Evolutionary conservation across 2,113 vertebrate genomes (phyloP), one percentile per base, ranked within the genome.

Genomic region (Ursus arctos): DNA sequence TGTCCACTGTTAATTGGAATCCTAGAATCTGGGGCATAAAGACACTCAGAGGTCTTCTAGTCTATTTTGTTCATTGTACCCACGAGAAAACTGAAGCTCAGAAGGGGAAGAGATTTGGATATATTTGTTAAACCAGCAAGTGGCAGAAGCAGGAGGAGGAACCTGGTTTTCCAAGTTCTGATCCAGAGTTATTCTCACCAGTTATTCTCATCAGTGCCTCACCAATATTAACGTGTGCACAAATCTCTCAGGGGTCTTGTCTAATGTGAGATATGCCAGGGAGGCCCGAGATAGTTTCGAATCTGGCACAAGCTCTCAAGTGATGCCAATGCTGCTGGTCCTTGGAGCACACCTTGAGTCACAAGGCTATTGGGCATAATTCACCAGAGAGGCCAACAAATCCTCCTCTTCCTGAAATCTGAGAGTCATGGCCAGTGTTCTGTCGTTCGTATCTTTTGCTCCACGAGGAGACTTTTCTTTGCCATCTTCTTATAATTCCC

Each of bases 381-480:
- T 57, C 93, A n/a, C 21, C 19, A 65, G 8, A 96, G 31, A 94
- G 87, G 51, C 28, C 22, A 82, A 91, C 14, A 69, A 67, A 69
- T 10, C n/a, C 4, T 55, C 33, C 92, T 94, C 88, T 59, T 49
- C 83, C 93, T 61, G 3, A 77, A 79, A 8, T 57, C 3, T 72
- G 49, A 26, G n/a, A 22, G 43, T 72, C 36, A 86, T 6, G 40
- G 33, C 18, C 16, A 84, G 6, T 57, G 2, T 80, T 90, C 33
- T 87, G 19, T 63, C n/a, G n/a, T 74, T 89, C 80, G 31, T 31
- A 14, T n/a, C 55, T 95, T 88, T 97, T 88, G 33, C n/a, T 59
- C 55, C 26, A 76, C 1, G 7, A 67, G 12, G n/a, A 90, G 16
- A 28, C 16, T 97, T 81, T 93, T 61, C 91, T 82, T 88, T 83